Evolutionary conservation across 1,140 invertebrate genomes (phyloP), one percentile per base, ranked within the genome.

Genomic region (Sminthurides bifidus): DNA sequence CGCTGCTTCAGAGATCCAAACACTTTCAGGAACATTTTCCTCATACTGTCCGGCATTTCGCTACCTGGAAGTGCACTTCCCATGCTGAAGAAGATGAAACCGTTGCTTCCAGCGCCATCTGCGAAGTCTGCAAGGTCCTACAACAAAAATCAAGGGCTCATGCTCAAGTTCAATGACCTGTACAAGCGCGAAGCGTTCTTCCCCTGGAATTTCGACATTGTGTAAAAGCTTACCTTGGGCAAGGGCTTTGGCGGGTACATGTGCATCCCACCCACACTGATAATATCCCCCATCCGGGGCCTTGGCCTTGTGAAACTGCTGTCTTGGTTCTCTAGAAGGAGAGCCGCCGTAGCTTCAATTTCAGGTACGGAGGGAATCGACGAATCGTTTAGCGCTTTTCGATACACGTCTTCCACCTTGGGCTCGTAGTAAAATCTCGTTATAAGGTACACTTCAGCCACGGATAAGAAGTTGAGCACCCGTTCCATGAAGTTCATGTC

Each of bases 41-140:
- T 58, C 56, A 77, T 76, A 3, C 76, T 71, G 5, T 73, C 65
- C 0, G 81, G 74, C 63, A 86, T 73, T 0, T 75, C 74, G 23
- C 78, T 75, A 52, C 77, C 75, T 52, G 76, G 77, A 23, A 83
- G 69, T 68, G 80, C 76, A 3, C 82, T 81, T 19, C 84, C 84
- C 63, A 85, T 76, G 58, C 79, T 82, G 59, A 86, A 81, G 54
- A 80, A 80, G 30, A 86, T 75, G 1, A 83, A 77, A 1, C 83
- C 83, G 61, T 82, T 68, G 54, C 76, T 73, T 33, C 82, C 55
- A 40, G 61, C 26, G 2, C 19, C 30, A 10, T 24, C 6, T 6
- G 60, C 46, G 23, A 60, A 60, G n/a, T 52, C 50, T 53, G 58
- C 61, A 19, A 63, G 37, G 29, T 60, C 55, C 45, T 59, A 15